Conservation (phyloP, 1,140 invertebrate genomes). For the Drosophila melanica region DNA sequence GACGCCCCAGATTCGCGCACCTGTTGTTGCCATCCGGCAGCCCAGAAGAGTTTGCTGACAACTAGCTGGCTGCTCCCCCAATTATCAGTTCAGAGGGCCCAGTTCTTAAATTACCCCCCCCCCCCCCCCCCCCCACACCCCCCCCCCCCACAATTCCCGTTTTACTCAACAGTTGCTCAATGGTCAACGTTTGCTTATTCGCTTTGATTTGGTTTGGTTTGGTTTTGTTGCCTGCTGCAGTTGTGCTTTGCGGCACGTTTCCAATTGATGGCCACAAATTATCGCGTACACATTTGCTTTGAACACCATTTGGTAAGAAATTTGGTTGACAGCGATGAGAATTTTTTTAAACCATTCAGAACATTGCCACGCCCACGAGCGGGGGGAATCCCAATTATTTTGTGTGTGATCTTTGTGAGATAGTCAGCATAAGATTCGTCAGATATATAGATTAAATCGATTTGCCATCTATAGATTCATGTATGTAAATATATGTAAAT, state of each 20-base stretch:
- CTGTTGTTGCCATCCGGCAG: conserved; percentile 57
- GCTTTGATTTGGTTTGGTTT: not conserved
- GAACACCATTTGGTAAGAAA: no score
- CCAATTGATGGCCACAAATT: conserved; percentile 5
- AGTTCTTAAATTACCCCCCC: not conserved
- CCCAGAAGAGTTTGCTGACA: conserved; percentile 1
- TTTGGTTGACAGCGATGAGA: no score
- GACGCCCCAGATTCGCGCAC: conserved; percentile 77
- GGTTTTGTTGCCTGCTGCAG: not conserved
- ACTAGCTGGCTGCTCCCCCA: not conserved
- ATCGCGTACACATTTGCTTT: not conserved
- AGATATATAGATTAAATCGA: no score
- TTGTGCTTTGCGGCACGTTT: not conserved
- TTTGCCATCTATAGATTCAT: no score
- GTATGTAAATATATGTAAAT: no score
- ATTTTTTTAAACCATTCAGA: no score
- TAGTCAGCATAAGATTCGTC: no score
- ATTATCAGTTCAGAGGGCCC: conserved; percentile 12
- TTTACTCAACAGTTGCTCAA: not conserved
- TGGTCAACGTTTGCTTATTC: not conserved
- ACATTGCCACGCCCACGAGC: no score
- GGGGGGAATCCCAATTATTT: no score
- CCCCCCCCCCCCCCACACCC: no score
- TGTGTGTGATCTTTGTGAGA: no score
- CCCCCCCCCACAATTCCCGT: not conserved